Evolutionary conservation across 2,113 vertebrate genomes (phyloP), one percentile per base, ranked within the genome.

Genomic region (Rissa tridactyla): DNA sequence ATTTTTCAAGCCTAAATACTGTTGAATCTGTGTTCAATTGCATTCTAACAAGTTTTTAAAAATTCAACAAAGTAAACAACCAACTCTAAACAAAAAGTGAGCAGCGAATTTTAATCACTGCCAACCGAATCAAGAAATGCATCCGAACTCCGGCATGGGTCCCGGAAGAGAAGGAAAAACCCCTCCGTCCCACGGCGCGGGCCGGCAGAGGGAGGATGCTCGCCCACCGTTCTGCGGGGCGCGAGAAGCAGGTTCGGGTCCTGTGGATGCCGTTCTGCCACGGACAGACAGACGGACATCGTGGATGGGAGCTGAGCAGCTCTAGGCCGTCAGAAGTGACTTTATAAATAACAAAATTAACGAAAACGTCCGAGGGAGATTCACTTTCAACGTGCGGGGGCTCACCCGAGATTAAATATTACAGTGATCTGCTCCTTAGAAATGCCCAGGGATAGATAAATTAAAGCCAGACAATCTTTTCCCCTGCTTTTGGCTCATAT

Each of bases 1-100:
- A 98, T 98, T 98, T 98, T 98, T 97, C 98, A 98, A 98, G 96
- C 97, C 97, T 98, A 98, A 98, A 98, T 97, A 96, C 90, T 97
- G 82, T 96, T 98, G 97, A 98, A 97, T 98, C 95, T 96, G 97
- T 97, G 97, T 98, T 98, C 97, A 97, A 97, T 96, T 96, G 97
- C 97, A 96, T 98, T 96, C 96, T 97, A 98, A 97, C 93, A 98
- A 98, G 96, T 98, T 98, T 97, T 97, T 95, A 90, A 98, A 98
- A 98, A 98, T 98, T 97, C 97, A 97, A 97, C 96, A 97, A 97
- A 98, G 96, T 98, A 98, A 98, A 98, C 97, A 97, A 94, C 40
- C 95, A 88, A 96, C 92, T 95, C 76, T 94, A 98, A 98, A 98
- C 94, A 98, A 97, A 96, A 96, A 94, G 85, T 92, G 90, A 97